Evolutionary conservation across 1,140 invertebrate species (phyloP), one percentile per base, ranked within the genome.

Genomic region (Ruditapes philippinarum): DNA sequence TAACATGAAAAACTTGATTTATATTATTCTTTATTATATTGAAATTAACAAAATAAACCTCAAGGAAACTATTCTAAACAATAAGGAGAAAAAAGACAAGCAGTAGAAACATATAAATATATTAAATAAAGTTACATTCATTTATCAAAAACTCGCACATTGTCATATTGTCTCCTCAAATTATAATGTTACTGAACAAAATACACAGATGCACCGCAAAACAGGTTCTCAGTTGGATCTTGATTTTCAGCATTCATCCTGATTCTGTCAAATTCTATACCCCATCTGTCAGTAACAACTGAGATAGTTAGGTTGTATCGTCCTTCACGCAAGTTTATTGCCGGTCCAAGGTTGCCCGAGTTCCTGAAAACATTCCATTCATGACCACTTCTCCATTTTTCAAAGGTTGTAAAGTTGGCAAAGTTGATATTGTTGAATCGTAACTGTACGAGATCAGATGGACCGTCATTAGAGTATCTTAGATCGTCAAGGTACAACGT

Each of bases 291-390:
- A 1, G 85, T 88, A 7, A 51, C 31, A 7, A 78, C 76, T 17
- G 19, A 33, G 17, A 88, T 40, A 9, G 22, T 14, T 33, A 88
- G 19, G 2, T 0, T 36, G 33, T 88, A 88, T 49, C 54, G 25
- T 60, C 76, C 85, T 5, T 28, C 31, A 0, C 33, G 3, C 11
- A 86, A n/a, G 19, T 45, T 68, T 11, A 80, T 5, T 5, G 74
- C 74, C 28, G 42, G 33, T 33, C 84, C 84, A 25, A 86, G 45
- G n/a, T 14, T 28, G 2, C 84, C 84, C 22, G 84, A 60, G 31
- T 86, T 86, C 31, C 73, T 57, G 54, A 86, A 86, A 4, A 86
- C 73, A 40, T 86, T 86, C 84, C 84, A 86, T 78, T 86, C 84
- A 40, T 86, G 70, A 0, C 84, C 84, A 33, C 84, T 86, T 19